Evolutionary conservation across 2,113 vertebrate species (phyloP).

Genomic region (Cyphomyrus plagiostoma): DNA sequence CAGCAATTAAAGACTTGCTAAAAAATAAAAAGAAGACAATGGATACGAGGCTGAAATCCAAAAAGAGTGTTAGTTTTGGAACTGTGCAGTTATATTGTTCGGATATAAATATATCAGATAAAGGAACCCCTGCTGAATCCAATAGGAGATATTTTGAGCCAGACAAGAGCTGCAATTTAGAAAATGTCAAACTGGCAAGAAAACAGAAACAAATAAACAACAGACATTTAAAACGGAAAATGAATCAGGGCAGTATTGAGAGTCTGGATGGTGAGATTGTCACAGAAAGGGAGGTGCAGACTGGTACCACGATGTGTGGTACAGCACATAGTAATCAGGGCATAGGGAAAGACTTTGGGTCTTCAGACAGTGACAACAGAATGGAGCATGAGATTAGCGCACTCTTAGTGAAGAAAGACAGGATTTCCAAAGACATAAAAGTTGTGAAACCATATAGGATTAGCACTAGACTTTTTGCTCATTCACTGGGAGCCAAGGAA

Average conservation of each 20-base stretch:
- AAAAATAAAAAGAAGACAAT: constrained; percentile 75
- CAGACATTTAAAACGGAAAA: constrained; percentile 23
- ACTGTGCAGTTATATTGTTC: constrained; percentile 42
- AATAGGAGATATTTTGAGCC: constrained; percentile 37
- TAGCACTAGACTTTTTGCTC: background rate
- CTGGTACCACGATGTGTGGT: background rate
- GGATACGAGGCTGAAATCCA: constrained; percentile 61
- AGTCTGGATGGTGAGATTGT: constrained; percentile 29
- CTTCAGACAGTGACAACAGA: constrained; percentile 85
- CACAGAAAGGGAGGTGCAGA: constrained; percentile 17
- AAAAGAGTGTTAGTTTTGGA: constrained; percentile 59
- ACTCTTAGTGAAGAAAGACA: constrained; percentile 85
- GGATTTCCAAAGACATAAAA: constrained; percentile 53
- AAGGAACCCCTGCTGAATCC: constrained; percentile 32
- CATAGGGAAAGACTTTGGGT: constrained; percentile 69
- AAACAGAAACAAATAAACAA: constrained; percentile 25
- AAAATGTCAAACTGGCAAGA: constrained; percentile 36
- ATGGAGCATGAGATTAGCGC: constrained; percentile 84
- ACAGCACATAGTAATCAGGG: background rate
- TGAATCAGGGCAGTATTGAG: constrained; percentile 26
- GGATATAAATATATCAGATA: constrained; percentile 36
- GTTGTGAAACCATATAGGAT: constrained; percentile 25
- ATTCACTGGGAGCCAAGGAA: constrained; percentile 21
- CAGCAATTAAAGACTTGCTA: constrained; percentile 82
- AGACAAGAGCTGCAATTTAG: constrained; percentile 57